A percentile compares a stretch with the other conserved stretches of the same genome.
These are phyloP conservation scores for Toxotes chatareus DNA, from an alignment of 2,113 vertebrate species.

Conservation along the genomic window DNA sequence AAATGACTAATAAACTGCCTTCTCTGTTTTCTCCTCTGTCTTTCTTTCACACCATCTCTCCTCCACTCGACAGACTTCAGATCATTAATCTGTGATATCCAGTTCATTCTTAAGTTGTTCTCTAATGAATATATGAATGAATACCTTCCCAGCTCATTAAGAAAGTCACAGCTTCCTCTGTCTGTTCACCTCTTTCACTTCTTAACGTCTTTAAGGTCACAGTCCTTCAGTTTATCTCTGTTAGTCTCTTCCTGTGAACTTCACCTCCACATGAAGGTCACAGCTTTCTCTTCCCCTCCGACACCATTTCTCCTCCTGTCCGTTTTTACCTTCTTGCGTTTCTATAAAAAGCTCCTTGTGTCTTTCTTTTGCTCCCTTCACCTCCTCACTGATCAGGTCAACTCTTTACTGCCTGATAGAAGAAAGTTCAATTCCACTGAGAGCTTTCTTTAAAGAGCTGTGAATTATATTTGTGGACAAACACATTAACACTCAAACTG, in stretches of 20 bases:
- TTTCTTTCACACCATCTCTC: background rate
- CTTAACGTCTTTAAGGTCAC: background rate
- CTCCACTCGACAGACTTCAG: background rate
- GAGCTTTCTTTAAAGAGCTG: background rate
- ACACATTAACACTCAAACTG: too few relatives aligned
- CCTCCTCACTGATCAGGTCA: background rate
- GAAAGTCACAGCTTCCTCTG: background rate
- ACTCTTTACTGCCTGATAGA: background rate
- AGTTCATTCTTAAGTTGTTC: too few relatives aligned
- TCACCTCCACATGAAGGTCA: slow-evolving; percentile 15
- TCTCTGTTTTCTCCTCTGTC: background rate
- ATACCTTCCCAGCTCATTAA: too few relatives aligned
- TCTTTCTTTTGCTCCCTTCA: background rate
- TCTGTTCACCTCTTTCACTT: background rate
- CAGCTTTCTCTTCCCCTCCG: background rate
- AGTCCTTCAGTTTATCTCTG: background rate
- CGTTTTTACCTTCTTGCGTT: background rate
- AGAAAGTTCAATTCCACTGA: background rate
- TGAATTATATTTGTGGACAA: too few relatives aligned
- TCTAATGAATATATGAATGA: too few relatives aligned
- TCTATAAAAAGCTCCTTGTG: slow-evolving; percentile 3
- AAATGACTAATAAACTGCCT: background rate
- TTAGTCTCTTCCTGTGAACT: slow-evolving; percentile 9
- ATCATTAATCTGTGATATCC: too few relatives aligned
- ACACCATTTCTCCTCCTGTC: background rate